These are phyloP conservation scores for Ricordea florida DNA, from an alignment of 92 coral and sea anemone species.

Conservation along the genomic window DNA sequence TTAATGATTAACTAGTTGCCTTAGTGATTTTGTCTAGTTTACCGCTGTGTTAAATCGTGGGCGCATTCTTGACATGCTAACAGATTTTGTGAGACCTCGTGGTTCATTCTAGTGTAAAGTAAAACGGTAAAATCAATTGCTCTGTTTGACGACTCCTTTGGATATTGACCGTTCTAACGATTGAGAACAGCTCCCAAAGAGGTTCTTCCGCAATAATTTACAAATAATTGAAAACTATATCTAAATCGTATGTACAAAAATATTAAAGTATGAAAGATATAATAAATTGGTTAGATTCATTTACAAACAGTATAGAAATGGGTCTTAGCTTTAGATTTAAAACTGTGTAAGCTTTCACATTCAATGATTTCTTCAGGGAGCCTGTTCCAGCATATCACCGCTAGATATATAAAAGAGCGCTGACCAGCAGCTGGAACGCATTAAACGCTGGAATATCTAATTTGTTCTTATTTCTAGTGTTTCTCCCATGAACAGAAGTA, in stretches of 20 bases:
- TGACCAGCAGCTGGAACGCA: slow-evolving; percentile 41
- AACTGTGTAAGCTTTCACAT: slow-evolving; percentile 28
- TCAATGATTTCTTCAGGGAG: slow-evolving; percentile 5
- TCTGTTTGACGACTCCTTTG: too few relatives aligned
- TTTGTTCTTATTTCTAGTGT: slow-evolving; percentile 25
- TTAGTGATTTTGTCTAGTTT: too few relatives aligned
- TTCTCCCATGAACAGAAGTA: slow-evolving; percentile 3
- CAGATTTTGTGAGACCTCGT: too few relatives aligned
- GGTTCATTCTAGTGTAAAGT: too few relatives aligned
- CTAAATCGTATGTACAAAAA: slow-evolving; percentile 9
- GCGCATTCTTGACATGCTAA: too few relatives aligned
- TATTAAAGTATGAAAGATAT: background rate
- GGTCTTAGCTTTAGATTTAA: slow-evolving; percentile 30
- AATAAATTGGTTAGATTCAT: background rate
- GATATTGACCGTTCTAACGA: too few relatives aligned
- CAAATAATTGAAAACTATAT: background rate
- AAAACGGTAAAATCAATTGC: too few relatives aligned
- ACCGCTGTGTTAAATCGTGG: too few relatives aligned
- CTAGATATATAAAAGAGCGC: slow-evolving; percentile 7
- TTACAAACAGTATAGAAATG: slow-evolving; percentile 2
- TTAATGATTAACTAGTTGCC: too few relatives aligned
- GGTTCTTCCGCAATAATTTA: slow-evolving; percentile 3
- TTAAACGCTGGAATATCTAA: slow-evolving; percentile 22
- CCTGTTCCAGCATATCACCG: slow-evolving; percentile 17
- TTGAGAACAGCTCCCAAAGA: slow-evolving; percentile 9